These are phyloP conservation scores for Theocolax elegans DNA, from an alignment of 1,140 invertebrate genomes.

Conservation along the genomic window DNA sequence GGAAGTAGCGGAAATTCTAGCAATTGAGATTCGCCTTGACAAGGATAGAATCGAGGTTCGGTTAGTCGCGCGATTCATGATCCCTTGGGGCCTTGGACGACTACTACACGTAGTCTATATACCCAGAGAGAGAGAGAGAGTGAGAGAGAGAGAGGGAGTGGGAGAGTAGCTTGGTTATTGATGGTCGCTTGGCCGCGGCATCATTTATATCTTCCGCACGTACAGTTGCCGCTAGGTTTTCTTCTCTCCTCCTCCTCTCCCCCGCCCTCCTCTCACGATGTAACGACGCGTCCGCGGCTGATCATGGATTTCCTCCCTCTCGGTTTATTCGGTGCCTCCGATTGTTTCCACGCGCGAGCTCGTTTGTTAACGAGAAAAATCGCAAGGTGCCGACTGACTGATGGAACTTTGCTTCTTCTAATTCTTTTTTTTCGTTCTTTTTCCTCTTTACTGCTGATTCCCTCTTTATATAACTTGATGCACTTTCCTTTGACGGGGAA, in stretches of 20 bases:
- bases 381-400: too few species aligned
- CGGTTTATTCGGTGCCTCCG: slow-evolving; percentile 27
- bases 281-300: slow-evolving; percentile 21
- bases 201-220: slow-evolving; percentile 60
- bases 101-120: neutral
- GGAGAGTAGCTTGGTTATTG: slow-evolving; percentile 51
- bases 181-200: slow-evolving; percentile 51
- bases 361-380: slow-evolving; percentile 36
- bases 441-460: too few species aligned
- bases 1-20: neutral
- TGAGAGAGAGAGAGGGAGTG: neutral
- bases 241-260: neutral
- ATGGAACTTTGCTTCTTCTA: too few species aligned
- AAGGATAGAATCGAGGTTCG: slow-evolving; percentile 19
- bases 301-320: slow-evolving; percentile 48
- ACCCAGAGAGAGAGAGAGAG: too few species aligned
- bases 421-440: too few species aligned
- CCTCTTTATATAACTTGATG: too few species aligned
- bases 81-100: neutral
- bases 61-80: slow-evolving; percentile 14
- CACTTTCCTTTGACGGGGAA: too few species aligned
- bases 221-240: slow-evolving; percentile 45
- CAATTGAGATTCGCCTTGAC: slow-evolving; percentile 24
- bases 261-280: neutral
- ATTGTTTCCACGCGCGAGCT: slow-evolving; percentile 34